phyloP scores from a whole-genome alignment of 1,140 invertebrate genomes.

The Asbolus verrucosus region DNA sequence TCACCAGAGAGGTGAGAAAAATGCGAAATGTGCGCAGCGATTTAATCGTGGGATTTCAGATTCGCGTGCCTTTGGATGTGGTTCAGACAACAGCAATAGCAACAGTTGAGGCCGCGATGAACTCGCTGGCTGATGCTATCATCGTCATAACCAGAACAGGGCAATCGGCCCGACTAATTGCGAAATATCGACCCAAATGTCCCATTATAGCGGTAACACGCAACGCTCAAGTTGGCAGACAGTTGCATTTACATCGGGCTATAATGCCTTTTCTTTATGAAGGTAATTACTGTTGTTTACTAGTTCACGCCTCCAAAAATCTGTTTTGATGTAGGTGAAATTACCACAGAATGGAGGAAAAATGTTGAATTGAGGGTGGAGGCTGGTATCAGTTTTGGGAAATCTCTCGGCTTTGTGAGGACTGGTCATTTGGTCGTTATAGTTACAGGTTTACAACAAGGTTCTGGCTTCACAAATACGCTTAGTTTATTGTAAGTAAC shows the following conservation, averaged over 20 bases:
- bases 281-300: not conserved
- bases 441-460: conserved; percentile 78
- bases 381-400: conserved; percentile 75
- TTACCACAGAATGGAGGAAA: conserved; percentile 54
- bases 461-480: conserved; percentile 80
- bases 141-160: conserved; percentile 37
- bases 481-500: conserved; percentile 74
- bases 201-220: conserved; percentile 38
- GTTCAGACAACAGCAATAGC: conserved; percentile 21
- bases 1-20: not conserved
- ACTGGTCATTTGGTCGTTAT: conserved; percentile 76
- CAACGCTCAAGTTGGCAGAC: conserved; percentile 21
- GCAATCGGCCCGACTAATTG: conserved; percentile 30
- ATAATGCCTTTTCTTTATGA: conserved; percentile 36
- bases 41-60: conserved; percentile 5
- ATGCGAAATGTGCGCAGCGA: not conserved
- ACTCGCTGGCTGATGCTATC: conserved; percentile 63
- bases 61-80: not conserved
- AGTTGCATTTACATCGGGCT: conserved; percentile 13
- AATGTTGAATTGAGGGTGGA: conserved; percentile 81
- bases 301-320: not conserved
- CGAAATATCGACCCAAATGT: conserved; percentile 40
- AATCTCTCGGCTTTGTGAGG: conserved; percentile 71
- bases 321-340: conserved; percentile 4
- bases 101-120: conserved; percentile 73